phyloP scores from a whole-genome alignment of 2,113 vertebrate genomes.

The Tachycineta bicolor region DNA sequence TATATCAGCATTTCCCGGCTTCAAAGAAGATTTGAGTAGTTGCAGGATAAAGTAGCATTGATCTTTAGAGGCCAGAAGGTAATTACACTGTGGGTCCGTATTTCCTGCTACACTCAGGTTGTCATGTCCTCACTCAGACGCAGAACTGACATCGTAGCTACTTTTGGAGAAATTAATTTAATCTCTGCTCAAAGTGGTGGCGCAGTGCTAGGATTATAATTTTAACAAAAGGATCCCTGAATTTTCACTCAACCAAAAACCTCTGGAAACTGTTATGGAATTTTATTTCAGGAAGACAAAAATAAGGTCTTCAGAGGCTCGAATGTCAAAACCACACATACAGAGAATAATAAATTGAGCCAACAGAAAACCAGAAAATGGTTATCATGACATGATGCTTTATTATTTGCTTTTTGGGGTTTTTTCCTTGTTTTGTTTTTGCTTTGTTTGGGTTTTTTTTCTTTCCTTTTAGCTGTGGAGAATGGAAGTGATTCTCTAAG shows the following conservation, averaged over 20 bases:
- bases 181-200: not conserved
- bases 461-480: not conserved
- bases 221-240: not conserved
- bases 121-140: not conserved
- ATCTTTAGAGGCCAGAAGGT: not conserved
- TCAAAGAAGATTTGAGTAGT: not conserved
- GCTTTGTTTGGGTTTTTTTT: not conserved
- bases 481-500: not conserved
- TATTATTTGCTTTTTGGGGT: not conserved
- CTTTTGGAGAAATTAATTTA: not conserved
- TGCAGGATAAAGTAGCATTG: not conserved
- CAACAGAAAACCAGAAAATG: not conserved
- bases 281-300: not conserved
- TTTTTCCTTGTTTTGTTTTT: not conserved
- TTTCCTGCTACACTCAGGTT: not conserved
- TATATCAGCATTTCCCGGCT: not conserved
- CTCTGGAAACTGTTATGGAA: not conserved
- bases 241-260: not conserved
- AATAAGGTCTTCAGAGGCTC: not conserved
- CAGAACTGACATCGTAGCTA: not conserved
- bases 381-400: not conserved
- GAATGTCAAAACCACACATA: not conserved
- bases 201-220: not conserved
- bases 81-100: not conserved
- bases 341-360: not conserved